Evolutionary conservation across 2,797 vertebrate genomes (phyloP).

Genomic region (Micrastur ruficollis): DNA sequence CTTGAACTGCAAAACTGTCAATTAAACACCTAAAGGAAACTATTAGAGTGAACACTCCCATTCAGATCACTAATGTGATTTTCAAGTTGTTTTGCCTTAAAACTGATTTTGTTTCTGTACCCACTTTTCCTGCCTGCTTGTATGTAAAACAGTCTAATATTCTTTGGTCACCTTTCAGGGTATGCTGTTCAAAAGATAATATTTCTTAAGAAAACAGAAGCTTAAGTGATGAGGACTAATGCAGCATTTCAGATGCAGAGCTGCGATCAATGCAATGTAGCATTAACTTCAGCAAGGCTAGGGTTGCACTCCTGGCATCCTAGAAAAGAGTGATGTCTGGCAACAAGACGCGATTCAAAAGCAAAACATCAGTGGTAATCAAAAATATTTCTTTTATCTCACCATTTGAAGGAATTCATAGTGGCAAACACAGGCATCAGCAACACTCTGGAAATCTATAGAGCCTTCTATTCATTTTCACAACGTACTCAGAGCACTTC

Average conservation of each 20-base stretch:
- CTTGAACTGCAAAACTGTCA: background rate
- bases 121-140: background rate
- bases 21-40: background rate
- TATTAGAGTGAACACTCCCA: background rate
- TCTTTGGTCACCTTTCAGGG: background rate
- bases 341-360: background rate
- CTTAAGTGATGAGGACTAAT: background rate
- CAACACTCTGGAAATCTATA: background rate
- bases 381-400: background rate
- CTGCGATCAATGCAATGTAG: background rate
- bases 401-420: background rate
- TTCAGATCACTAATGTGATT: background rate
- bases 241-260: background rate
- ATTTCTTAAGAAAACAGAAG: background rate
- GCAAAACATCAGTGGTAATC: background rate
- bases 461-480: background rate
- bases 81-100: background rate
- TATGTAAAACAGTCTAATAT: background rate
- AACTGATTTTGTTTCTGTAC: background rate
- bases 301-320: background rate
- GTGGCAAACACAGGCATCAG: background rate
- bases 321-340: background rate
- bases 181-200: background rate
- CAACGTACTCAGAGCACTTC: background rate
- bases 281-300: background rate